These are phyloP conservation scores for Prinia subflava DNA, from an alignment of 2,113 vertebrate species.

Conservation along the genomic window DNA sequence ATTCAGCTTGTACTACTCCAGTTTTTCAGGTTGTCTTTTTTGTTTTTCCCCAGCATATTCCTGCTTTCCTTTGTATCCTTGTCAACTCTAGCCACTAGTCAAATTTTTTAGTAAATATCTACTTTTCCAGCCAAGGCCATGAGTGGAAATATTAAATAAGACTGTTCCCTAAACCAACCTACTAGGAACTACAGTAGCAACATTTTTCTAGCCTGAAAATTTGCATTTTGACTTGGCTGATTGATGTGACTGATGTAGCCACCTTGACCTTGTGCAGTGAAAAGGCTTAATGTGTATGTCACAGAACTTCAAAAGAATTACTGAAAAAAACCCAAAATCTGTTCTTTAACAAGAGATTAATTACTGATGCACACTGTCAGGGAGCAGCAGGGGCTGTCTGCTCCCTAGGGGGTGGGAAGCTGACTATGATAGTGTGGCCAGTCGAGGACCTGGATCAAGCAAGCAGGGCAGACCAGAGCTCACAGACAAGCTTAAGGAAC, in stretches of 20 bases:
- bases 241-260: neutral
- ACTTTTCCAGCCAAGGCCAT: neutral
- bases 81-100: neutral
- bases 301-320: neutral
- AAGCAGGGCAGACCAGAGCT: neutral
- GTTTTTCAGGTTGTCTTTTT: neutral
- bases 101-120: neutral
- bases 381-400: neutral
- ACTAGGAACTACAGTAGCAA: neutral
- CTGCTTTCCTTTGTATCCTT: neutral
- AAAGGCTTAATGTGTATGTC: neutral
- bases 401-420: neutral
- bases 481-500: neutral
- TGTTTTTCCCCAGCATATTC: neutral
- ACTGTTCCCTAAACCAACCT: neutral
- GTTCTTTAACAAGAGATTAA: neutral
- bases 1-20: neutral
- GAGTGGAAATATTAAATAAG: neutral
- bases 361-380: neutral
- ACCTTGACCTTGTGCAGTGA: neutral
- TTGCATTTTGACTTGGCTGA: neutral
- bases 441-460: rapidly evolving
- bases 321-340: neutral
- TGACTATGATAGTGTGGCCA: rapidly evolving
- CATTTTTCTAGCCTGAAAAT: neutral